Evolutionary conservation across 2,113 vertebrate genomes (phyloP), one percentile per base, ranked within the genome.

Genomic region (Pseudopodoces humilis): DNA sequence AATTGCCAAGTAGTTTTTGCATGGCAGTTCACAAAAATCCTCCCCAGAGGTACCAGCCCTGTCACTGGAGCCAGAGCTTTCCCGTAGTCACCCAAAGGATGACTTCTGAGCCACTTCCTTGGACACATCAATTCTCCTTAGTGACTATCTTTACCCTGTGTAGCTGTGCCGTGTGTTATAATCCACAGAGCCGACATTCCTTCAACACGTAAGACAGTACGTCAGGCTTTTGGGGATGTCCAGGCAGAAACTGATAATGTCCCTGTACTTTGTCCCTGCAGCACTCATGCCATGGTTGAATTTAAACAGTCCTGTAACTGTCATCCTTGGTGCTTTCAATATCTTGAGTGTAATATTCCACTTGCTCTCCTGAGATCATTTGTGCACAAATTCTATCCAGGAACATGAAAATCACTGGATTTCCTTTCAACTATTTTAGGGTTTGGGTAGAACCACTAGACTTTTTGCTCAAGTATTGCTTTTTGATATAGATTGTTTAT

Each of bases 401-500:
- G 81, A 96, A 95, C 64, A 18, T 88, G 80, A 91, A 95, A 83
- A 90, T 95, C 71, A 60, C 68, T 52, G 86, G 33, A 52, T 94
- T 86, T 78, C 39, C 81, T 88, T 91, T 88, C 58, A 94, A 43
- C 64, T 95, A 24, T 94, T 94, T 78, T 92, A 92, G 62, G 82
- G 92, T 95, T 94, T 91, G 95, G 95, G 93, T 97, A 97, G 96
- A 97, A 96, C 97, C 92, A 97, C 95, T 96, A 95, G 86, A 86
- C 64, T 95, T 97, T 94, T 88, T 91, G 94, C 85, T 86, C 53
- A 87, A 97, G 86, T 94, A 92, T 96, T 69, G 97, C 95, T 91
- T 97, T 97, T 97, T 96, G 91, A 89, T 97, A 88, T 80, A 92
- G 96, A 96, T 95, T 96, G 96, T 97, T 97, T 97, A 96, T 91